A percentile compares a stretch with the other conserved stretches of the same genome.
Evolutionary conservation across 2,113 vertebrate species (phyloP).

Genomic region (Morone chrysops): DNA sequence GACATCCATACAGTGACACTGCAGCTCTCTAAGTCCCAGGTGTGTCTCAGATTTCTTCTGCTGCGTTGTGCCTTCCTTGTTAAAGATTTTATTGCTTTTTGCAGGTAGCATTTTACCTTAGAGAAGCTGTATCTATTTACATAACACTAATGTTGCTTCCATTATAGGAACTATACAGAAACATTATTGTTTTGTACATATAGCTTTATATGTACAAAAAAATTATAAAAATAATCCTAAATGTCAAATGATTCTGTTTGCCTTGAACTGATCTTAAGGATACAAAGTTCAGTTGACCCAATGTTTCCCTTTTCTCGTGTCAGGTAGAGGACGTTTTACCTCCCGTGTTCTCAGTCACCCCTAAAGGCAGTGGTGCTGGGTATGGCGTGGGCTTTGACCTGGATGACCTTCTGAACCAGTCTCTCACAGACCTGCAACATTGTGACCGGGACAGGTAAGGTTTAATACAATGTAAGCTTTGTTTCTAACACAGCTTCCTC

Average conservation of each 20-base stretch:
- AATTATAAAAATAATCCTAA: neutral
- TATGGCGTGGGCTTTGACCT: conserved; percentile 93
- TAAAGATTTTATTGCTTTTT: neutral
- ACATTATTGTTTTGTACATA: too few species aligned
- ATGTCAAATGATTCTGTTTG: conserved; percentile 12
- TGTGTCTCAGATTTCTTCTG: conserved; percentile 61
- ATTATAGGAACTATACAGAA: neutral
- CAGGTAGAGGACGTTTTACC: conserved; percentile 93
- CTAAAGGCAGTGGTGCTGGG: conserved; percentile 93
- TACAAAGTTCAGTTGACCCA: conserved; percentile 24
- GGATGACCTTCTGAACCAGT: conserved; percentile 92
- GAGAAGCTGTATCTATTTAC: neutral
- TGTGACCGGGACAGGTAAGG: conserved; percentile 87
- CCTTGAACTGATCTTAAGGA: conserved; percentile 19
- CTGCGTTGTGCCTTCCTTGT: neutral
- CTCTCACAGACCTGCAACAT: conserved; percentile 87
- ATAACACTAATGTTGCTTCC: neutral
- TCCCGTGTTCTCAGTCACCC: conserved; percentile 91
- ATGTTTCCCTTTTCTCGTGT: conserved; percentile 9
- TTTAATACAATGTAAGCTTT: neutral
- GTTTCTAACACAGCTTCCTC: neutral
- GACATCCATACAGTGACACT: conserved; percentile 93
- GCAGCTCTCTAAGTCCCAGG: conserved; percentile 95
- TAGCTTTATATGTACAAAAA: too few species aligned
- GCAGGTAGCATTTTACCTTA: neutral